Conservation (phyloP, 2,797 vertebrate genomes). For the Rhinogobio ventralis region DNA sequence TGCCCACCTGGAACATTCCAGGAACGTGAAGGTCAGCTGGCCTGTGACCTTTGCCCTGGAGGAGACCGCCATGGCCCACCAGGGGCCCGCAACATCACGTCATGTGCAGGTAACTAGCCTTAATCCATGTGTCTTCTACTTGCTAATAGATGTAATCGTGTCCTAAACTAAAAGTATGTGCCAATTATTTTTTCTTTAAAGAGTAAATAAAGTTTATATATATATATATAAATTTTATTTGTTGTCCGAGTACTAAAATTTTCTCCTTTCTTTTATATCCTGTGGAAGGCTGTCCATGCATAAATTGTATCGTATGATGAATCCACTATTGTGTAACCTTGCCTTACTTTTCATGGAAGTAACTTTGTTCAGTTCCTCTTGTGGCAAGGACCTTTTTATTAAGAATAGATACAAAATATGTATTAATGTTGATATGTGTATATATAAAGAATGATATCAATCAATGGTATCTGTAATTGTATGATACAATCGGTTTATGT, state of each 20-base stretch:
- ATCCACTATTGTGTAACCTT: background rate
- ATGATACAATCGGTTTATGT: too few relatives aligned
- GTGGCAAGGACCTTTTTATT: background rate
- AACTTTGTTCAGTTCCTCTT: background rate
- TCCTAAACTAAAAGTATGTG: background rate
- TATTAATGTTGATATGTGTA: background rate
- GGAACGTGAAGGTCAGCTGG: conserved; percentile 96
- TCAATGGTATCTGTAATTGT: background rate
- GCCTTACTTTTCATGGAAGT: background rate
- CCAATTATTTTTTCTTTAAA: background rate
- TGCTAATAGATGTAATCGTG: background rate
- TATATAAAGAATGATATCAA: too few relatives aligned
- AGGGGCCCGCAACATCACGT: conserved; percentile 91
- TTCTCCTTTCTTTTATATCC: background rate
- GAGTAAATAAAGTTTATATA: too few relatives aligned
- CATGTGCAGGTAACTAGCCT: conserved; percentile 85
- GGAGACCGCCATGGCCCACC: conserved; percentile 88
- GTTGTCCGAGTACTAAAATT: too few relatives aligned
- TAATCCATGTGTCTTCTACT: background rate
- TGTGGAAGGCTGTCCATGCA: background rate
- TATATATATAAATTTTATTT: background rate
- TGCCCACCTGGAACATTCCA: conserved; percentile 96
- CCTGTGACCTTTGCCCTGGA: conserved; percentile 95
- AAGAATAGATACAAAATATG: background rate
- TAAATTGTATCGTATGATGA: background rate